These are phyloP conservation scores for Tenebrio molitor DNA, from an alignment of 1,140 invertebrate genomes.

Conservation along the genomic window DNA sequence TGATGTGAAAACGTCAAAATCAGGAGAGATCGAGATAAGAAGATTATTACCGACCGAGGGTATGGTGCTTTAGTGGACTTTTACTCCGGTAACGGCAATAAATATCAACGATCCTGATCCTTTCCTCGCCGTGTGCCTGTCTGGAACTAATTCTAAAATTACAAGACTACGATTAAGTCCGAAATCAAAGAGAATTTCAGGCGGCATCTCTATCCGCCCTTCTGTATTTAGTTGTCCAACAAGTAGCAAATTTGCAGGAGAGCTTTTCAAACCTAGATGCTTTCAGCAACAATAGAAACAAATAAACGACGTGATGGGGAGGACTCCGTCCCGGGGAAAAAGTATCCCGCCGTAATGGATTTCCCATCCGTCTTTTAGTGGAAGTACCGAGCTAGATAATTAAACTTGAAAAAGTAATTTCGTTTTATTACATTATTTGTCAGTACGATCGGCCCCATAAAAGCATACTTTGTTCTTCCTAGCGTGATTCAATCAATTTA, in stretches of 20 bases:
- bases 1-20: too few relatives aligned
- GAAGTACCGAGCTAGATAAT: slow-evolving; percentile 46
- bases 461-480: slow-evolving; percentile 42
- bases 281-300: slow-evolving; percentile 39
- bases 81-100: too few relatives aligned
- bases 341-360: slow-evolving; percentile 42
- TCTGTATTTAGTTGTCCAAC: slow-evolving; percentile 23
- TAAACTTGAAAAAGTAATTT: slow-evolving; percentile 48
- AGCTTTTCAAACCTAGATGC: slow-evolving; percentile 38
- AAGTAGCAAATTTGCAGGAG: slow-evolving; percentile 37
- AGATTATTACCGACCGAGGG: too few relatives aligned
- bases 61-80: too few relatives aligned
- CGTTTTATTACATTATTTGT: slow-evolving; percentile 48
- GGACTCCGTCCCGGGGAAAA: slow-evolving; percentile 4
- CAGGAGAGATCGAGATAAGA: too few relatives aligned
- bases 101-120: too few relatives aligned
- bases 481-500: slow-evolving; percentile 40
- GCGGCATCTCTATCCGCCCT: neutral
- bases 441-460: slow-evolving; percentile 44
- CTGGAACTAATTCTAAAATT: too few relatives aligned
- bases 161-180: too few relatives aligned
- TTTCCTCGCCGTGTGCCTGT: too few relatives aligned
- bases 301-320: slow-evolving; percentile 32
- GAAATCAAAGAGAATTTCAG: slow-evolving; percentile 32
- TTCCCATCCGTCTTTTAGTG: slow-evolving; percentile 45